Conservation (phyloP, 1,140 invertebrate species). For the Trichomalopsis sarcophagae region DNA sequence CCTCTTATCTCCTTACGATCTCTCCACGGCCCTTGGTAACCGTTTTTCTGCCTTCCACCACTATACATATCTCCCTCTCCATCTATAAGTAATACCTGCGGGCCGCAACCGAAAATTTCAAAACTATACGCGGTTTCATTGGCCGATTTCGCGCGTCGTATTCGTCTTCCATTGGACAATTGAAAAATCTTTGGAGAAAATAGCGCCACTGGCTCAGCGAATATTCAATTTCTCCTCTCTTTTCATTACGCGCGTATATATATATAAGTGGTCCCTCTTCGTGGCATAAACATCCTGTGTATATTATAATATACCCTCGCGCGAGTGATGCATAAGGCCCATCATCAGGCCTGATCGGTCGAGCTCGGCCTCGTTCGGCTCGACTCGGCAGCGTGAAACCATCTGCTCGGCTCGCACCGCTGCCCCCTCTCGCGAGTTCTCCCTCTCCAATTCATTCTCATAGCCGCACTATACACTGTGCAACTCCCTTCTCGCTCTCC, state of each 20-base stretch:
- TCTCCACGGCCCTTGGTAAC: not conserved
- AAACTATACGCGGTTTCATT: not conserved
- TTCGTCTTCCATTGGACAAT: not conserved
- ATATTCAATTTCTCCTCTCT: no score
- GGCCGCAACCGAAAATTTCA: not conserved
- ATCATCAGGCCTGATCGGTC: not conserved
- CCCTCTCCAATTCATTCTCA: not conserved
- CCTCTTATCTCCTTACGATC: not conserved
- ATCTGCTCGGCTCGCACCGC: not conserved
- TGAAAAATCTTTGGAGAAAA: not conserved
- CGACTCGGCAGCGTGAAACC: not conserved
- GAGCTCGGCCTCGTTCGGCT: not conserved
- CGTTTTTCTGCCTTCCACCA: not conserved
- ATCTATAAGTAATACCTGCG: not conserved
- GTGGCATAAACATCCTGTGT: not conserved
- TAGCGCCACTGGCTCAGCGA: no score
- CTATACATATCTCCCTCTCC: not conserved
- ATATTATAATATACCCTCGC: not conserved
- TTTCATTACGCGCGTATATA: no score
- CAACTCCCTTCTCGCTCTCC: not conserved
- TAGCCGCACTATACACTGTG: not conserved
- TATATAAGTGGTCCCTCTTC: no score
- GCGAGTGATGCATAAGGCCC: slow-evolving; percentile 1
- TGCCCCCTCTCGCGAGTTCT: not conserved
- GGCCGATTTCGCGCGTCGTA: not conserved